A percentile compares a stretch with the other conserved stretches of the same genome.
Evolutionary conservation across 2,113 vertebrate genomes (phyloP).

Genomic region (Vireo altiloquus): DNA sequence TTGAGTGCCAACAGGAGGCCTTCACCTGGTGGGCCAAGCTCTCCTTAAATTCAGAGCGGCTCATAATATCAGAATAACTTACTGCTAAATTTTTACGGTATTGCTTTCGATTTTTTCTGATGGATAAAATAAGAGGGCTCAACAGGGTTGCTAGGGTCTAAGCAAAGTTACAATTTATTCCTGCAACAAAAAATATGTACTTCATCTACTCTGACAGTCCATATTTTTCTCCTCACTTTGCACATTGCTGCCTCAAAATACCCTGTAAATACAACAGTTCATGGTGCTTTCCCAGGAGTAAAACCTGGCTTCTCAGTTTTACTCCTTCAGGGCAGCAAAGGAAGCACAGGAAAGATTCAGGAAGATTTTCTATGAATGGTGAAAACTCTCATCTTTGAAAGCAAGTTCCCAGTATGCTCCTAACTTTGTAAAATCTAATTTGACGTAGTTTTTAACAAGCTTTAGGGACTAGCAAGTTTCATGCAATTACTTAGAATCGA

Average conservation of each 20-base stretch:
- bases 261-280: background rate
- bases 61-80: background rate
- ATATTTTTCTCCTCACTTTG: background rate
- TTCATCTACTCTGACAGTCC: background rate
- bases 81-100: background rate
- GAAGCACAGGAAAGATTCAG: background rate
- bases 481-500: background rate
- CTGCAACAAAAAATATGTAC: background rate
- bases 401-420: background rate
- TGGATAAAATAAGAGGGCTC: background rate
- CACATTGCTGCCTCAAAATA: background rate
- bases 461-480: background rate
- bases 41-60: background rate
- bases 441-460: background rate
- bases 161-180: background rate
- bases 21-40: background rate
- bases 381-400: background rate
- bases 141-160: background rate
- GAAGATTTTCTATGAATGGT: background rate
- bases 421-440: background rate
- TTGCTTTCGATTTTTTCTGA: background rate
- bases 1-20: background rate
- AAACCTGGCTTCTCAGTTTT: background rate
- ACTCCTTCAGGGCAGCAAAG: background rate
- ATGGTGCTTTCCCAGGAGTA: background rate